Evolutionary conservation across 2,113 vertebrate genomes (phyloP), one percentile per base, ranked within the genome.

Genomic region (Chloropsis cyanopogon): DNA sequence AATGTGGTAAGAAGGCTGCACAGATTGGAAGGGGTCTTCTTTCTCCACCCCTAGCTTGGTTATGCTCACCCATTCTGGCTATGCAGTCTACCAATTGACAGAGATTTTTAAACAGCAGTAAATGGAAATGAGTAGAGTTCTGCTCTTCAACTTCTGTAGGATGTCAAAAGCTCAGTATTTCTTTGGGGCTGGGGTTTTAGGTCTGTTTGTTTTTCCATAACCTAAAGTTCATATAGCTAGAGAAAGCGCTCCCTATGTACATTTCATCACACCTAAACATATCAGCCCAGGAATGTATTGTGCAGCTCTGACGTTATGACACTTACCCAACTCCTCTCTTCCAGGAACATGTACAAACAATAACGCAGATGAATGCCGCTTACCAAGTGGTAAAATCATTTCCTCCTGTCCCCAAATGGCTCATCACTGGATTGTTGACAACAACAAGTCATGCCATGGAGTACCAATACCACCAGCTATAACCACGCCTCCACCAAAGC

Each of bases 291-390:
- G 44, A 65, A 64, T 9, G 14, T 59, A 20, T 18, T 63, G 24
- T 39, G n/a, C 26, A 71, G 28, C 24, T 46, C 69, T 65, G 24
- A 66, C 0, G 0, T 77, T 46, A 28, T 65, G 54, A 66, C n/a
- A 54, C 49, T 95, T 82, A 88, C 29, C 20, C 20, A 57, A 12
- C 7, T 23, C 39, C 31, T 20, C 47, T 56, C 73, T 66, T 76
- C 39, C 94, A 99, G 99, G 99, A 18, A 99, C 98, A 8, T 99
- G 99, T 92, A 98, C 98, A 77, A 99, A 99, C 24, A 90, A 97
- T 39, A 73, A 46, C 80, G 41, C 6, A 59, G 99, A 99, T 7
- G 99, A 99, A 50, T 99, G 99, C 35, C 98, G 98, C 50, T 89
- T 98, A 97, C 96, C 98, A 35, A 82, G 80, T 37, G 98, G 98